A percentile compares a stretch with the other conserved stretches of the same genome.
Conservation (phyloP, 2,797 vertebrate genomes). For the Apogon talboti region DNA sequence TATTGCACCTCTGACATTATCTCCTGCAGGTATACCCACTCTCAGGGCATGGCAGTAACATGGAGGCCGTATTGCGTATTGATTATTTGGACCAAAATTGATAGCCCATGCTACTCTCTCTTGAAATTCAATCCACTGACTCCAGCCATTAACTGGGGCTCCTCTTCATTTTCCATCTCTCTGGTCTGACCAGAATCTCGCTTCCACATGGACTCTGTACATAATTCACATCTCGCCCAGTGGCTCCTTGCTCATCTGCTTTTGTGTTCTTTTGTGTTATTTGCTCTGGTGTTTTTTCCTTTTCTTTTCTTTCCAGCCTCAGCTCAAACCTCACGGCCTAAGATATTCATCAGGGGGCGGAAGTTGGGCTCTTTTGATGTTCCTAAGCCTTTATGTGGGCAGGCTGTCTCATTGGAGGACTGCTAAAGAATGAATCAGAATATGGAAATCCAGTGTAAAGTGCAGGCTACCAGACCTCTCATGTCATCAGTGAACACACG, state of each 20-base stretch:
- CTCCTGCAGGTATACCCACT: conserved; percentile 23
- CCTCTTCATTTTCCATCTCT: conserved; percentile 49
- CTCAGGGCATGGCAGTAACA: conserved; percentile 33
- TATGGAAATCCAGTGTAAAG: conserved; percentile 38
- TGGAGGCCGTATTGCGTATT: conserved; percentile 62
- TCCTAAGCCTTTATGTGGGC: conserved; percentile 51
- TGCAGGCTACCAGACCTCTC: background rate
- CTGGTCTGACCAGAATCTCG: conserved; percentile 29
- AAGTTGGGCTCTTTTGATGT: conserved; percentile 55
- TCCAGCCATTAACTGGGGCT: conserved; percentile 58
- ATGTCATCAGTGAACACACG: conserved; percentile 2
- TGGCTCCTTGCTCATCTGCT: conserved; percentile 54
- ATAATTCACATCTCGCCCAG: conserved; percentile 56
- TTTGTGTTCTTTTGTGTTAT: conserved; percentile 59
- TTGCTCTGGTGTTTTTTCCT: conserved; percentile 19
- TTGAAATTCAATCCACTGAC: conserved; percentile 68
- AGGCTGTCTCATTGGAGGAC: conserved; percentile 34
- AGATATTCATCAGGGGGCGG: conserved; percentile 52
- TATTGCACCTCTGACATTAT: background rate
- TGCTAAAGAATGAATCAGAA: conserved; percentile 46
- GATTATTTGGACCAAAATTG: conserved; percentile 72
- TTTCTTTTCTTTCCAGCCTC: conserved; percentile 8
- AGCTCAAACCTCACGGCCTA: conserved; percentile 10
- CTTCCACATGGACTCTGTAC: conserved; percentile 44
- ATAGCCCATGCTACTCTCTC: conserved; percentile 53